Evolutionary conservation across 2,797 vertebrate genomes (phyloP).

Genomic region (Thaleichthys pacificus): DNA sequence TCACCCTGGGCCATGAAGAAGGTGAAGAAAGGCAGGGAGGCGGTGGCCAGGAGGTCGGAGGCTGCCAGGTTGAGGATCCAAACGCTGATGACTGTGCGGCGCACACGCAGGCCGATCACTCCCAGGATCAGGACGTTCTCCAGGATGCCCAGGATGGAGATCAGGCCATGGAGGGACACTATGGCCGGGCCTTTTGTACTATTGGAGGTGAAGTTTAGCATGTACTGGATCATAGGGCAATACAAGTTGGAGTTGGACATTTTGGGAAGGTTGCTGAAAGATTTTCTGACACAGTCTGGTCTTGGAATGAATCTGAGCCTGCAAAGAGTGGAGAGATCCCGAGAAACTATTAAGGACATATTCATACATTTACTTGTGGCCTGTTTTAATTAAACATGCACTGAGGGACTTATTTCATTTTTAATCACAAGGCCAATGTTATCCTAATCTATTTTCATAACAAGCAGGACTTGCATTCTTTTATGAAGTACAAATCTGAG

Average conservation of each 20-base stretch:
- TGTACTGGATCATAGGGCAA: constrained; percentile 50
- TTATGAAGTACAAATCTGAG: no score
- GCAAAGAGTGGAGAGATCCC: background rate
- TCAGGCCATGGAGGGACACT: constrained; percentile 61
- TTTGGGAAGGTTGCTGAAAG: background rate
- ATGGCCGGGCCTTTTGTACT: constrained; percentile 28
- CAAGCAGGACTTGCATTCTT: no score
- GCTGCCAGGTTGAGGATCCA: constrained; percentile 71
- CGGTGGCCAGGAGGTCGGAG: constrained; percentile 66
- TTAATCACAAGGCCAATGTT: no score
- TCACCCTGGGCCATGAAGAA: constrained; percentile 57
- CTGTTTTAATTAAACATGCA: no score
- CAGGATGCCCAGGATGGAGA: constrained; percentile 61
- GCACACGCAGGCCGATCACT: constrained; percentile 63
- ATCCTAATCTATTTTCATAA: no score
- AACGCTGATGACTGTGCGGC: constrained; percentile 61
- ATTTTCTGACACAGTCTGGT: background rate
- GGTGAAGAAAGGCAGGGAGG: constrained; percentile 64
- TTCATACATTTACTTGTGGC: background rate
- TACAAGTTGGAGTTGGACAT: constrained; percentile 17
- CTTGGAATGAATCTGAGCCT: background rate
- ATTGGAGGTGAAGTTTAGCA: constrained; percentile 17
- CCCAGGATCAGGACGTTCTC: constrained; percentile 68
- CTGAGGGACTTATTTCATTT: background rate
- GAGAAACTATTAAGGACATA: background rate